Evolutionary conservation across 2,113 vertebrate genomes (phyloP).

Genomic region (Cercopithecus mona): DNA sequence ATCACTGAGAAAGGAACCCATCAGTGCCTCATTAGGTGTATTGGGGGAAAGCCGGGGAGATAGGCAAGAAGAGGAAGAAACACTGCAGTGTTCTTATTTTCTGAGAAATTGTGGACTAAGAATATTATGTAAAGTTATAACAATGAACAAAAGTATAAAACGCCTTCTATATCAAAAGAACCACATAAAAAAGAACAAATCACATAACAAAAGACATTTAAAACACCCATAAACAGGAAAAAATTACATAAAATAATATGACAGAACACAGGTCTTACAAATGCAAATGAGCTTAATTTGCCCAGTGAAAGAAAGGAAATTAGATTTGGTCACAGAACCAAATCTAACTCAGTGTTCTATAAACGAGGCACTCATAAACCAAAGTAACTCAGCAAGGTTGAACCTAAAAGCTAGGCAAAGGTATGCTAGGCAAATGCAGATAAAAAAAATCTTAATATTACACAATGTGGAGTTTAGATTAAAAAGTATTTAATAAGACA

Average conservation of each 20-base stretch:
- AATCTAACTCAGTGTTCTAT: neutral
- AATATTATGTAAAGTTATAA: neutral
- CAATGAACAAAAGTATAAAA: neutral
- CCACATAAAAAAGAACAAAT: neutral
- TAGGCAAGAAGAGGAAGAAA: too few species aligned
- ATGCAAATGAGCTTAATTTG: neutral
- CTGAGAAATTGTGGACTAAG: neutral
- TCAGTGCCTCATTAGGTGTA: neutral
- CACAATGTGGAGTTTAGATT: neutral
- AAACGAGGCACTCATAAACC: accelerated
- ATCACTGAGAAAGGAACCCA: neutral
- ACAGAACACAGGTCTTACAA: neutral
- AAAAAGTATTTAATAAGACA: neutral
- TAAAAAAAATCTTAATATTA: too few species aligned
- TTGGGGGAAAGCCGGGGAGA: neutral
- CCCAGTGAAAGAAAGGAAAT: neutral
- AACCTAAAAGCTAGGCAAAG: neutral
- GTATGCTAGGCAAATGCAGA: neutral
- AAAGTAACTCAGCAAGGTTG: neutral
- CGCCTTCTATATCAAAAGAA: neutral
- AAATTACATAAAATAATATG: neutral
- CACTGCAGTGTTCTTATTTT: neutral
- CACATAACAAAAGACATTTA: neutral
- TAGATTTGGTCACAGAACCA: neutral
- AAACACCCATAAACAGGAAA: neutral